These are phyloP conservation scores for Andrena fulva DNA, from an alignment of 2,888 invertebrate genomes.

Conservation along the genomic window DNA sequence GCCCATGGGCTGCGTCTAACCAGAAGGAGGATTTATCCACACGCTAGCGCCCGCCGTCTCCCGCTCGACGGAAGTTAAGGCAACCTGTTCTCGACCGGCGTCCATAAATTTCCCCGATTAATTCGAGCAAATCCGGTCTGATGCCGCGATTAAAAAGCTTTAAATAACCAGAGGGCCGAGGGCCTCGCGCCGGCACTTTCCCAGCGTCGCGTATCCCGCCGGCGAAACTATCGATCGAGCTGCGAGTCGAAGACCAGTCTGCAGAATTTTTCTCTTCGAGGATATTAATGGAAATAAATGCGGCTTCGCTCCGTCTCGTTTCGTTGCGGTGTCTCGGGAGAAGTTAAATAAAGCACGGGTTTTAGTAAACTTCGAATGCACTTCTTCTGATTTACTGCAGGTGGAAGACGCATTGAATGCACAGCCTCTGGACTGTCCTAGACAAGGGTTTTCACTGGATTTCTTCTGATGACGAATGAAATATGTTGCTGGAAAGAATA, in stretches of 20 bases:
- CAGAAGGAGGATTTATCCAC: slow-evolving; percentile 34
- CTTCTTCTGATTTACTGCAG: not conserved
- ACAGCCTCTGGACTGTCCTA: not conserved
- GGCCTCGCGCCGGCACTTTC: not conserved
- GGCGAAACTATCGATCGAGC: slow-evolving; percentile 13
- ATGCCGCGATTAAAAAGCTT: slow-evolving; percentile 46
- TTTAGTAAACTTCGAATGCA: slow-evolving; percentile 1
- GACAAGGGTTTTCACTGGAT: not conserved
- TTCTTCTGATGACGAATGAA: not conserved
- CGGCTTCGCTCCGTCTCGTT: not conserved
- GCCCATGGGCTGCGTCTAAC: slow-evolving; percentile 23
- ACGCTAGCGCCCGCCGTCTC: not conserved
- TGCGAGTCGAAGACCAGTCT: not conserved
- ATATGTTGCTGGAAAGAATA: not conserved
- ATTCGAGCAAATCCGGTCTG: slow-evolving; percentile 49
- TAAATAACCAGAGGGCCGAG: slow-evolving; percentile 10
- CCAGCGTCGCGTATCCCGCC: not conserved
- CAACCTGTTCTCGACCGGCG: slow-evolving; percentile 46
- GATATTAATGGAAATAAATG: too few species aligned
- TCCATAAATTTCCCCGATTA: slow-evolving; percentile 55
- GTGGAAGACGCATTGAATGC: not conserved
- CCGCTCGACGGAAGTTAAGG: slow-evolving; percentile 35
- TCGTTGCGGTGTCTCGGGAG: not conserved
- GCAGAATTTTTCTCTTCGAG: not conserved
- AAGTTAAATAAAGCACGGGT: slow-evolving; percentile 13